These are phyloP conservation scores for Atlantisia rogersi DNA, from an alignment of 2,113 vertebrate species.

Conservation along the genomic window DNA sequence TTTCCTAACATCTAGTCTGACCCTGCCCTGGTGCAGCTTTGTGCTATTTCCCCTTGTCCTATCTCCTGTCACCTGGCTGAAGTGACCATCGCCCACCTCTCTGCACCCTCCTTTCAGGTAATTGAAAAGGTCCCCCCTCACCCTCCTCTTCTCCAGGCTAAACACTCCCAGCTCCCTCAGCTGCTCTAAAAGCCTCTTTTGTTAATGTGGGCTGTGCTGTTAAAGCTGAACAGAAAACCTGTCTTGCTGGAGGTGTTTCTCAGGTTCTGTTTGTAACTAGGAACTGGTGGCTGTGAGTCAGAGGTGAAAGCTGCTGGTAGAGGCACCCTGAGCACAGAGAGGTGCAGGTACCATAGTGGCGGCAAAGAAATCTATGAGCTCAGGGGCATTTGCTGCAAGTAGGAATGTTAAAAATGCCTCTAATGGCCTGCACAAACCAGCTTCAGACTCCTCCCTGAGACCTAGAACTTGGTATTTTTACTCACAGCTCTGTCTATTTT, in stretches of 20 bases:
- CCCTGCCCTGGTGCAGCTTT: no score
- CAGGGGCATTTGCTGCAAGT: neutral
- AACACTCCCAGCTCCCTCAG: no score
- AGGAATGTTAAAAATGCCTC: neutral
- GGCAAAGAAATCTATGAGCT: neutral
- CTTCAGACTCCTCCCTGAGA: neutral
- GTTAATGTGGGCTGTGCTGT: neutral
- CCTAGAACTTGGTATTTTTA: conserved; percentile 19
- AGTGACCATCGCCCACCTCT: no score
- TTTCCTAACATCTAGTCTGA: no score
- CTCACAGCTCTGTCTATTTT: neutral
- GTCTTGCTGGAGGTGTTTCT: neutral
- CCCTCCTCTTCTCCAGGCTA: no score
- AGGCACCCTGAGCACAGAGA: neutral
- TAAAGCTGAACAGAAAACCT: neutral
- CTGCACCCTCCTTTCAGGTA: no score
- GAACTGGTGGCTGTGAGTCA: neutral
- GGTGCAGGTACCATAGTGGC: neutral
- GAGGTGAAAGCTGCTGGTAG: neutral
- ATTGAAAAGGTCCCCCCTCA: no score
- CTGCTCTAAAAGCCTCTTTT: neutral
- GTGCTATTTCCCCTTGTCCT: no score
- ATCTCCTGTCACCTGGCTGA: no score
- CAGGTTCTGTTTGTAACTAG: neutral
- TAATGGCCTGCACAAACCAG: neutral